Evolutionary conservation across 2,888 invertebrate genomes (phyloP), one percentile per base, ranked within the genome.

Genomic region (Molorchus minor): DNA sequence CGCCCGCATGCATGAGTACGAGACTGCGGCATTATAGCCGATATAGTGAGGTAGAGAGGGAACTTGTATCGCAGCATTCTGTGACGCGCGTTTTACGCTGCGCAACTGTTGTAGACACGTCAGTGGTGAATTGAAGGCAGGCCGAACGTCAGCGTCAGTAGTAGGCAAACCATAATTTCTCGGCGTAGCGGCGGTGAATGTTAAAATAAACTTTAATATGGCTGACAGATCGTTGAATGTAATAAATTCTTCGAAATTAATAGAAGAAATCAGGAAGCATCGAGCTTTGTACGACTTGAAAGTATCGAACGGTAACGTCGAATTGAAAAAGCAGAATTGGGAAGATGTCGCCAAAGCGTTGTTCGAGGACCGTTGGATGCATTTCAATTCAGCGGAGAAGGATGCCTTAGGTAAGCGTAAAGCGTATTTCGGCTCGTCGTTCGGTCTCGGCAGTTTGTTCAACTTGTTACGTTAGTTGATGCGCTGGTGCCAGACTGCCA

Each of bases 221-320:
- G 36, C 44, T n/a, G 29, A 43, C 25, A 56, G 43, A 30, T 21
- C 21, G 8, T 33, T 46, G 49, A 41, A 43, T 5, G 51, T 41
- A 5, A 47, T 51, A 10, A 51, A 55, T 30, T 55, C 58, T 13
- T 45, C 55, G 15, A 20, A 40, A n/a, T 45, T 65, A 21, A 63
- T 65, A n/a, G 36, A 61, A 30, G 71, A 72, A 59, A 72, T 75
- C 36, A 68, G 70, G 59, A 71, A 68, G 47, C 61, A 73, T 21
- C 72, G 69, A 1, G 52, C 65, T 19, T 59, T 75, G 46, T 75
- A 75, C 61, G 73, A 74, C 53, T 45, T 51, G 20, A 65, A 61
- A 36, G 57, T 64, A 36, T 58, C 61, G 17, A 61, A 59, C 38
- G 65, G 65, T 16, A 66, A 67, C 52, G 56, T 64, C 35, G 71